Evolutionary conservation across 2,888 invertebrate species (phyloP).

Genomic region (Pollenia angustigena): DNA sequence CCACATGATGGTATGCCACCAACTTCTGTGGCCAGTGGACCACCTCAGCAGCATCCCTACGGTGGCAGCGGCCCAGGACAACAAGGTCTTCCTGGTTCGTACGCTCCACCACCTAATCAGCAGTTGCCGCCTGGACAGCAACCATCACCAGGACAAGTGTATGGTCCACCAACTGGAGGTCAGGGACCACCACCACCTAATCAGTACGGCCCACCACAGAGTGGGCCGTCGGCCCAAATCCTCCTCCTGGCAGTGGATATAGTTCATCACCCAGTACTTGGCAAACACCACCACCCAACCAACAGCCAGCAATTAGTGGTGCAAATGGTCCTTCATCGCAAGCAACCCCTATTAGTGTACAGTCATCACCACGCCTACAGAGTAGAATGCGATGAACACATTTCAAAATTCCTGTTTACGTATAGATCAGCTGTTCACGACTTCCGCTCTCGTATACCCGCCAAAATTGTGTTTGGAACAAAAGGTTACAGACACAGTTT

Average conservation of each 20-base stretch:
- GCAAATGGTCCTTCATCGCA: constrained; percentile 79
- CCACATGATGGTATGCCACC: constrained; percentile 84
- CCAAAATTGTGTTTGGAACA: no score
- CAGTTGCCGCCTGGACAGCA: constrained; percentile 79
- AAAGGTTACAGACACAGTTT: no score
- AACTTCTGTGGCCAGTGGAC: constrained; percentile 82
- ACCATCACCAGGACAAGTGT: constrained; percentile 83
- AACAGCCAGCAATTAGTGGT: constrained; percentile 80
- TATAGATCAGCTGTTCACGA: no score
- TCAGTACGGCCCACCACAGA: constrained; percentile 79
- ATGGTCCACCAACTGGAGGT: constrained; percentile 82
- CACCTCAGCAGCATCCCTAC: constrained; percentile 84
- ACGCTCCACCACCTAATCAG: constrained; percentile 83
- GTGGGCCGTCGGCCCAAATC: constrained; percentile 76
- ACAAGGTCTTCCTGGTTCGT: constrained; percentile 84
- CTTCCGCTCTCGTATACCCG: no score
- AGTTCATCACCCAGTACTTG: constrained; percentile 85
- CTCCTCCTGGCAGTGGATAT: constrained; percentile 82
- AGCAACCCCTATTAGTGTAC: constrained; percentile 75
- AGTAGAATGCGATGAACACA: no score
- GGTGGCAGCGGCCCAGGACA: constrained; percentile 84
- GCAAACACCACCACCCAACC: constrained; percentile 81
- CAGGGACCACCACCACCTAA: constrained; percentile 84
- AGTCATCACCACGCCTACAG: constrained; percentile 78
- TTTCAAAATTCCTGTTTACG: no score